Evolutionary conservation across 2,888 invertebrate genomes (phyloP), one percentile per base, ranked within the genome.

Genomic region (Alloplasta piceator): DNA sequence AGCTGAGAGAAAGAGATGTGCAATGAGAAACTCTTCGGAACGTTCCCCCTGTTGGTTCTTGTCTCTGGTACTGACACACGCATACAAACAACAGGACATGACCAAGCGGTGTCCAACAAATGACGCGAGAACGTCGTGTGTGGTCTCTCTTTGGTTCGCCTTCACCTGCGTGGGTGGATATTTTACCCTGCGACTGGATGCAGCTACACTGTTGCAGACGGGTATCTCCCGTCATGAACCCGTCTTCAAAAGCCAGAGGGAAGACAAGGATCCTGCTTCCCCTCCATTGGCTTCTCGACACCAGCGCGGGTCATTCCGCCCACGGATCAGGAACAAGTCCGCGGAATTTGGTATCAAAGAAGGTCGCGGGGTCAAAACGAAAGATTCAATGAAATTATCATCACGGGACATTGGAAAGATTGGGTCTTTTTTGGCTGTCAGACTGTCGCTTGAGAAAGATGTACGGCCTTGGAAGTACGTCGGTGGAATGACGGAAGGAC

Each of bases 61-160:
- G 14, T 26, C 39, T 38, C 41, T 73, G 60, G 55, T 68, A 77
- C 64, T 70, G 71, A 48, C 26, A 26, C 26, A 26, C 26, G 26
- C 26, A 26, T 26, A 26, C 26, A 26, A 26, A 67, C 87, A 86
- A 87, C 87, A 87, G 89, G 88, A 89, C 89, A 88, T 89, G 89
- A 85, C 87, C 89, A 85, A 86, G 87, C 87, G 89, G 87, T 89
- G 90, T 90, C 89, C 90, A 89, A 91, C 91, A 91, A 92, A 91
- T 91, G 91, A 91, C 90, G 89, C 87, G 87, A 87, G 87, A 84
- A 78, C 91, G 82, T 89, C 90, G 91, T 91, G 92, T 91, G 92
- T 91, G 91, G 92, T 90, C 91, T 78, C 71, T 78, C 81, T 81
- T 81, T 81, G 60, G 78, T 78, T 72, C 48, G 46, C 66, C 78